Conservation (phyloP, 1,140 invertebrate species). For the Nasonia vitripennis region DNA sequence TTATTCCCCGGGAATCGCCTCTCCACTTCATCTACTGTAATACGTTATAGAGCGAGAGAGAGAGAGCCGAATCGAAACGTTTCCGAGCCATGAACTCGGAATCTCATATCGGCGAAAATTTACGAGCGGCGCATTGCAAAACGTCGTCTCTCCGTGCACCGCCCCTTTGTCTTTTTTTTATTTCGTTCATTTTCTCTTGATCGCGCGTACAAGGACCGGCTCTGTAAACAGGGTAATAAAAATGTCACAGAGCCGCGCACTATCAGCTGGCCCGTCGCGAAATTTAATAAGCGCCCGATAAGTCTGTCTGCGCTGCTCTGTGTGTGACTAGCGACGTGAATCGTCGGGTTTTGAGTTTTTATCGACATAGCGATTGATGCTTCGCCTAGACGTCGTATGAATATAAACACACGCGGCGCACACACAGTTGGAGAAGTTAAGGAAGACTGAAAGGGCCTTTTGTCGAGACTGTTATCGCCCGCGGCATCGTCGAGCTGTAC, state of each 20-base stretch:
- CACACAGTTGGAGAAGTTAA: neutral
- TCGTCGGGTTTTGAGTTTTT: no score
- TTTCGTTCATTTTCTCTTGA: no score
- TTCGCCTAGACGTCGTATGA: no score
- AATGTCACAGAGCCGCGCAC: neutral
- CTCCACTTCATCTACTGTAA: no score
- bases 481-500: no score
- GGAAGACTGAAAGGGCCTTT: neutral
- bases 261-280: neutral
- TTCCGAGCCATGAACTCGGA: neutral
- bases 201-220: no score
- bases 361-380: no score
- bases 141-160: neutral
- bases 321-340: neutral
- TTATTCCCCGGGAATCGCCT: no score
- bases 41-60: no score
- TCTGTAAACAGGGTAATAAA: neutral
- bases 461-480: neutral
- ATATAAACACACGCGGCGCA: no score
- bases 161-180: neutral
- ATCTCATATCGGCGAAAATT: neutral
- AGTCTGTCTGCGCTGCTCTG: neutral
- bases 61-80: neutral
- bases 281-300: neutral
- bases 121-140: neutral